Evolutionary conservation across 2,113 vertebrate species (phyloP).

Genomic region (Cyprinus carpio): DNA sequence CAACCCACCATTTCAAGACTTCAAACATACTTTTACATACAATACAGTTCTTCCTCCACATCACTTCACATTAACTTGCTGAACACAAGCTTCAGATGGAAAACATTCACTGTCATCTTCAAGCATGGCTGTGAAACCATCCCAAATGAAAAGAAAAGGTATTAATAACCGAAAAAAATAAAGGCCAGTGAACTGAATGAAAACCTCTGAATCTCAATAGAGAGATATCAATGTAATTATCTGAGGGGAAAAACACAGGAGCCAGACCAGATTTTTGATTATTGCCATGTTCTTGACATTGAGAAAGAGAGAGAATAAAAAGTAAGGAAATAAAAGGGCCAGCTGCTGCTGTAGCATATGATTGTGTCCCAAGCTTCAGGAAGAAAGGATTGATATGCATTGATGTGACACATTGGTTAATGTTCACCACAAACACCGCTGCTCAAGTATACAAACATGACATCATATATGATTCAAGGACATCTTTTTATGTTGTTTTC

Average conservation of each 20-base stretch:
- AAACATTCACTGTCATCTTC: neutral
- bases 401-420: neutral
- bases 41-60: neutral
- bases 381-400: slow-evolving; percentile 22
- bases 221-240: slow-evolving; percentile 29
- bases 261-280: neutral
- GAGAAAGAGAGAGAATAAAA: neutral
- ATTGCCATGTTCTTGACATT: neutral
- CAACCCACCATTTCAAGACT: neutral
- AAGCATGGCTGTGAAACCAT: neutral
- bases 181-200: neutral
- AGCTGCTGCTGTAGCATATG: neutral
- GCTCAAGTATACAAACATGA: neutral
- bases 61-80: neutral
- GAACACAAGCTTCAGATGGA: neutral
- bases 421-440: neutral
- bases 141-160: neutral
- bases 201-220: neutral
- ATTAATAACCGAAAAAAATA: slow-evolving; percentile 12
- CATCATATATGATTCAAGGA: neutral
- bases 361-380: neutral
- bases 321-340: neutral
- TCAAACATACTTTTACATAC: neutral
- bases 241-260: neutral
- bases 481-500: neutral